Percentiles rank a stretch among this genome's conserved stretches.
Conservation (phyloP, 2,113 vertebrate genomes). For the Chionomys nivalis region DNA sequence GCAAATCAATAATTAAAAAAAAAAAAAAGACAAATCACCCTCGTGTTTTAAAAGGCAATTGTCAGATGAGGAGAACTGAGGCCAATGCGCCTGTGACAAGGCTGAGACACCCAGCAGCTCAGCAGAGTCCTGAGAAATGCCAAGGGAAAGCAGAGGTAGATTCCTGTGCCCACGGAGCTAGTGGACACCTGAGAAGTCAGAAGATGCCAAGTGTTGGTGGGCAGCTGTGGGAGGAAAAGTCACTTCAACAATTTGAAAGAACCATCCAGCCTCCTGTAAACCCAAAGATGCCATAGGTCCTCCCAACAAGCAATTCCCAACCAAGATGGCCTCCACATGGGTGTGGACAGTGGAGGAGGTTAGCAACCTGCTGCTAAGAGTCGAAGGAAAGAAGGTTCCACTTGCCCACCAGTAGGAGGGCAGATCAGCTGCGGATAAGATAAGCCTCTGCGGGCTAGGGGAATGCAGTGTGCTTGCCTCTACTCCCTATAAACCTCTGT, state of each 20-base stretch:
- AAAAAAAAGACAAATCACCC: slow-evolving; percentile 57
- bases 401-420: neutral
- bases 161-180: too few relatives aligned
- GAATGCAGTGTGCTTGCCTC: neutral
- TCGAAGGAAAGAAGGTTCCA: neutral
- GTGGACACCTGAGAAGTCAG: neutral
- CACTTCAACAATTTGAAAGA: neutral
- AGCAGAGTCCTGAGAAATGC: neutral
- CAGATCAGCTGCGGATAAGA: neutral
- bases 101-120: too few relatives aligned
- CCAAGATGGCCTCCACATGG: neutral
- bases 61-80: neutral
- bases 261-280: neutral
- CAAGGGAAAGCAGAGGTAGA: neutral
- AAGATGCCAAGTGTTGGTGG: neutral
- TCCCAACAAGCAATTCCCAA: neutral
- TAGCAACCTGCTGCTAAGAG: neutral
- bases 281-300: neutral
- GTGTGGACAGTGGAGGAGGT: neutral
- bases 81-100: neutral
- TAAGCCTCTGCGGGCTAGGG: fast-evolving
- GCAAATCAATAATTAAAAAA: slow-evolving; percentile 53
- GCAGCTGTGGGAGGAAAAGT: neutral
- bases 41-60: slow-evolving; percentile 32
- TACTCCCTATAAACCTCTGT: slow-evolving; percentile 5